phyloP scores from a whole-genome alignment of 2,888 invertebrate species.

The Plemyria rubiginata region DNA sequence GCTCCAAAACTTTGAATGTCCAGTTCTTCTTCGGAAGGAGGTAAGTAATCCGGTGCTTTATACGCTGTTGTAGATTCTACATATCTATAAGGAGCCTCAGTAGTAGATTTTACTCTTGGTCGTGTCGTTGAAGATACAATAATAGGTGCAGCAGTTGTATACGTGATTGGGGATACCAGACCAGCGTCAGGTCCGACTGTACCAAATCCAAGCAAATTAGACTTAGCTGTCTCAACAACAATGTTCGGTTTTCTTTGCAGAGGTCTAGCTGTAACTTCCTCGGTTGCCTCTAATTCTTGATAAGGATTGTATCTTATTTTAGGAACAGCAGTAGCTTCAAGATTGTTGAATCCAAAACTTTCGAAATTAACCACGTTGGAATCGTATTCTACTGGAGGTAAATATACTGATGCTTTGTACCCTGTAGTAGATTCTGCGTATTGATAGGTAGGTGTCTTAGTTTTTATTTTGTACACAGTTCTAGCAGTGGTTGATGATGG shows the following conservation, averaged over 20 bases:
- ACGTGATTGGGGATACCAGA: conserved; percentile 66
- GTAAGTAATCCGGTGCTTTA: conserved; percentile 68
- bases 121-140: conserved; percentile 57
- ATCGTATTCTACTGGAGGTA: conserved; percentile 58
- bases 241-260: conserved; percentile 70
- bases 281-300: conserved; percentile 51
- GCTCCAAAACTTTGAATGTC: conserved; percentile 59
- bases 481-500: conserved; percentile 58
- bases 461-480: conserved; percentile 51
- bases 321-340: conserved; percentile 47
- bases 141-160: conserved; percentile 63
- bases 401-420: conserved; percentile 64
- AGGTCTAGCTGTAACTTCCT: conserved; percentile 52
- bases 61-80: conserved; percentile 61
- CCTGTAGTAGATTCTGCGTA: conserved; percentile 58
- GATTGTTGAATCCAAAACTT: conserved; percentile 59
- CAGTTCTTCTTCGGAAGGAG: conserved; percentile 60
- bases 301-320: conserved; percentile 65
- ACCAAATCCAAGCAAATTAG: conserved; percentile 75
- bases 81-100: conserved; percentile 52
- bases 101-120: conserved; percentile 57
- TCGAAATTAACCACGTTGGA: conserved; percentile 57
- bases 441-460: conserved; percentile 59
- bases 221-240: conserved; percentile 74
- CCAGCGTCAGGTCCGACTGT: conserved; percentile 78